Conservation (phyloP, 2,888 invertebrate genomes). For the Nephrotoma appendiculata region DNA sequence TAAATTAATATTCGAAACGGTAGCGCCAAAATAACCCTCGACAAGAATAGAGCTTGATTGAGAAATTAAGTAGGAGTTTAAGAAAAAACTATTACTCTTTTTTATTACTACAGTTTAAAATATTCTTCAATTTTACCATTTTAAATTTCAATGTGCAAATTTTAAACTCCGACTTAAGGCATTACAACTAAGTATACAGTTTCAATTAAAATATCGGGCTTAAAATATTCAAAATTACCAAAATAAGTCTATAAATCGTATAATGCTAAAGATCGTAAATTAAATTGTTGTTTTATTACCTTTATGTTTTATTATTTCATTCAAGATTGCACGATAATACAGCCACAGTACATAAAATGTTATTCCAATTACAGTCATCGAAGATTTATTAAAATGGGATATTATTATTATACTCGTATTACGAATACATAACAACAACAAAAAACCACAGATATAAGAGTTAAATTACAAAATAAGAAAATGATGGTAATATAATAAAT, state of each 20-base stretch:
- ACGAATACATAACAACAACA: not conserved
- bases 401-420: not conserved
- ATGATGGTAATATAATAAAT: not conserved
- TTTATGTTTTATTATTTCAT: not conserved
- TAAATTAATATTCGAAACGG: too few species aligned
- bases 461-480: not conserved
- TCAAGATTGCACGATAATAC: not conserved
- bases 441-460: not conserved
- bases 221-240: not conserved
- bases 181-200: not conserved
- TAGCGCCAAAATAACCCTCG: too few species aligned
- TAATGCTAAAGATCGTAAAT: not conserved
- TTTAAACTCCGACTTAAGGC: too few species aligned
- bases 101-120: too few species aligned
- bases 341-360: not conserved
- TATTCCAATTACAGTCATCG: not conserved
- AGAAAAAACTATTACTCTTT: too few species aligned
- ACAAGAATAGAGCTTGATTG: too few species aligned
- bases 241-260: not conserved
- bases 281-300: not conserved
- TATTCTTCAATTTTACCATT: too few species aligned
- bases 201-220: not conserved
- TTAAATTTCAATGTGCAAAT: too few species aligned
- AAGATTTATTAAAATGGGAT: not conserved
- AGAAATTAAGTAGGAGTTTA: too few species aligned